Conservation (phyloP, 2,113 vertebrate genomes). For the Danionella cerebrum region DNA sequence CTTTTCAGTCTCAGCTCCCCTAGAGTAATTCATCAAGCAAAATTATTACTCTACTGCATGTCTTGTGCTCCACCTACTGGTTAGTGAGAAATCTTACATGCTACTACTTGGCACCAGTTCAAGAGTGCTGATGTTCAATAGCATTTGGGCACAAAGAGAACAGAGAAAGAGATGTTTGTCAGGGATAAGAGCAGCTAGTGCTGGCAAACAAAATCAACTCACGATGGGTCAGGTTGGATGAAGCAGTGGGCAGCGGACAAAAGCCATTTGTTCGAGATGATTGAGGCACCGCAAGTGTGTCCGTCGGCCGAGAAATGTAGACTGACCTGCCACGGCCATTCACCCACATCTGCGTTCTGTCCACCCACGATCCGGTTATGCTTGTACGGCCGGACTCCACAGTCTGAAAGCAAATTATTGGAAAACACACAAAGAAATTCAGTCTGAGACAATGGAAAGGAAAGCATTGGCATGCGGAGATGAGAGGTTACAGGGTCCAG, state of each 20-base stretch:
- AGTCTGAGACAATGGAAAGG: not conserved
- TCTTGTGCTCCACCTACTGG: conserved; percentile 65
- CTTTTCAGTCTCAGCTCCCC: not conserved
- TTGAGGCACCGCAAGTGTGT: conserved; percentile 65
- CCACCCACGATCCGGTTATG: conserved; percentile 71
- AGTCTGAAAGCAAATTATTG: conserved; percentile 47
- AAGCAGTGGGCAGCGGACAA: conserved; percentile 71
- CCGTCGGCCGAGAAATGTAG: conserved; percentile 55
- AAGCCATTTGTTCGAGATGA: conserved; percentile 65
- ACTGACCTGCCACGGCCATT: conserved; percentile 78
- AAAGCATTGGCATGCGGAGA: not conserved
- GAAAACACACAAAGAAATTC: not conserved
- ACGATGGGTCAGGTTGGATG: conserved; percentile 42
- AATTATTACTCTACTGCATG: conserved; percentile 32
- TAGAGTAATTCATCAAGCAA: not conserved
- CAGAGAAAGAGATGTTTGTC: not conserved
- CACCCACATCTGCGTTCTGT: conserved; percentile 61
- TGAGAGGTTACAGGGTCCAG: not conserved
- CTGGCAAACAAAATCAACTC: conserved; percentile 37
- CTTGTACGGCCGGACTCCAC: conserved; percentile 65
- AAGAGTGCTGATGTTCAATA: not conserved
- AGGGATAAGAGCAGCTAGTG: not conserved
- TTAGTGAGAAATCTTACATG: conserved; percentile 17
- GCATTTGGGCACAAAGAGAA: not conserved
- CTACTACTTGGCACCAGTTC: not conserved